Base-by-base conservation (phyloP, 2,797 vertebrate species). In the Streptopelia turtur region DNA sequence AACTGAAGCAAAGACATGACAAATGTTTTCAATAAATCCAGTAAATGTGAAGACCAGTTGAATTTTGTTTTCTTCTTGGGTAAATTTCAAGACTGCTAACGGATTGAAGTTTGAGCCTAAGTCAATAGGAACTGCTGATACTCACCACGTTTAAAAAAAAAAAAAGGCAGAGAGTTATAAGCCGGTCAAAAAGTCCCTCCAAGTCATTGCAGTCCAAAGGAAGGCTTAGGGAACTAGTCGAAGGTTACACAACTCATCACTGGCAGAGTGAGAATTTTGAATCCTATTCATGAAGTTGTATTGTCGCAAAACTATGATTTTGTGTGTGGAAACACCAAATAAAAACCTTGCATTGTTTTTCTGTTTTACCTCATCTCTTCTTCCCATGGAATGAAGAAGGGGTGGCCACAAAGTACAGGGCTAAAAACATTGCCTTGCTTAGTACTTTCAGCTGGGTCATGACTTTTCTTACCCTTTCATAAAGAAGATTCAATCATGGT, bases 311-410 rank as follows among this genome's bases (percentile, higher is more conserved):
- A 4, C 14, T 9, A 31, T 23, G 30, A 9, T 41, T 66, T 55
- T 50, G 14, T 27, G 13, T 31, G 31, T 33, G 15, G 10, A 33
- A 83, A 71, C 11, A 77, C 16, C 22, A 52, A 75, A 81, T 35
- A 65, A 53, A 47, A 63, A 4, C 25, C 17, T 18, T 49, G 15
- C n/a, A n/a, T 1, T 2, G 23, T 45, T 3, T 0, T n/a, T 65
- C 27, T 35, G 15, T 30, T 87, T 65, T 66, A 45, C 7, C 75
- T 45, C 4, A 39, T 56, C 13, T 60, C 30, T 60, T 65, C 43
- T n/a, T 61, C 13, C 31, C 20, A 22, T 13, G 21, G 53, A 35
- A 59, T 4, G 10, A 8, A 35, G 31, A 74, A 89, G 12, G 13
- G 24, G 10, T 28, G n/a, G 16, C 28, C 27, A 63, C 50, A 63